Conservation (phyloP, 2,888 invertebrate genomes). For the Folsomia manolachei region DNA sequence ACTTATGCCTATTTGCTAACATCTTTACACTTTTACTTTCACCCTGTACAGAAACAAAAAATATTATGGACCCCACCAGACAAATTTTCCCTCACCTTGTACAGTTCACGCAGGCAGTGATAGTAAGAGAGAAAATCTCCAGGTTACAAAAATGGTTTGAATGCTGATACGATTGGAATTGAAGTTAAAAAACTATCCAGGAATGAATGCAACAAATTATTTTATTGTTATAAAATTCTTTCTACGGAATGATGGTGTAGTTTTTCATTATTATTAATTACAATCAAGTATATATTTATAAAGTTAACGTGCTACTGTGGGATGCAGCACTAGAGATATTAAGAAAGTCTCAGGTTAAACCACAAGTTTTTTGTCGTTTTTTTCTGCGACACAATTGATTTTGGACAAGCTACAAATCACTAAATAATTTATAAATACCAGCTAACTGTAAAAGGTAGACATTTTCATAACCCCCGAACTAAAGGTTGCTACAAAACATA, state of each 20-base stretch:
- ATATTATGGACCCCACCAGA: too few species aligned
- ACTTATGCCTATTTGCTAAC: not conserved
- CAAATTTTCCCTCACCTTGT: too few species aligned
- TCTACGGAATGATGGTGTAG: not conserved
- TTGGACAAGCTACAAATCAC: not conserved
- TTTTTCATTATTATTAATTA: not conserved
- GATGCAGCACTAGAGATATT: too few species aligned
- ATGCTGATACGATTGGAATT: too few species aligned
- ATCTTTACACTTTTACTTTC: not conserved
- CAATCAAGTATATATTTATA: too few species aligned
- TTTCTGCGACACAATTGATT: too few species aligned
- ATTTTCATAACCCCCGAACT: not conserved
- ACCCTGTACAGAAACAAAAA: not conserved
- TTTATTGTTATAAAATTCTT: not conserved
- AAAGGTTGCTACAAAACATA: not conserved
- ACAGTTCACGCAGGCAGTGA: too few species aligned
- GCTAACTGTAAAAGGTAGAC: not conserved
- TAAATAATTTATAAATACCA: not conserved
- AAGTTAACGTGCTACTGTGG: too few species aligned
- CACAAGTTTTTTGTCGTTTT: too few species aligned
- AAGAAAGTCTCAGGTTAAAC: not conserved
- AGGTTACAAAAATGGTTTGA: not conserved
- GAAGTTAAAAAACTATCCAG: too few species aligned
- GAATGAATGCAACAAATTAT: not conserved
- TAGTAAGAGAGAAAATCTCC: too few species aligned